Evolutionary conservation across 2,113 vertebrate genomes (phyloP).

Genomic region (Hemibagrus wyckioides): DNA sequence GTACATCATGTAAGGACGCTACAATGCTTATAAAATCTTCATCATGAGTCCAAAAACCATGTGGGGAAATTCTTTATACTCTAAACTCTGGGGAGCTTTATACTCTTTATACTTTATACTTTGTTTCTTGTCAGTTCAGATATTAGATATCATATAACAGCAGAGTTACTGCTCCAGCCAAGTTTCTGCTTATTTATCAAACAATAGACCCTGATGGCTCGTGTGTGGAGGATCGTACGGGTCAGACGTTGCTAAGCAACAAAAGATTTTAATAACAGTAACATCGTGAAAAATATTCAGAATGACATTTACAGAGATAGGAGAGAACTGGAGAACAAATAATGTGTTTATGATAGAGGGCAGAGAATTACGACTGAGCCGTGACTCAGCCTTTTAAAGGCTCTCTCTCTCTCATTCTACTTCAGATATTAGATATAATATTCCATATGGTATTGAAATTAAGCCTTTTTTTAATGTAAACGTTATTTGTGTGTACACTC

Average conservation of each 20-base stretch:
- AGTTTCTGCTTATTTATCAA: constrained; percentile 31
- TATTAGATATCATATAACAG: neutral
- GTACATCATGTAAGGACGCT: too few relatives aligned
- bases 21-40: too few relatives aligned
- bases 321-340: neutral
- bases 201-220: constrained; percentile 28
- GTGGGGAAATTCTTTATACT: too few relatives aligned
- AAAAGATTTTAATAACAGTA: constrained; percentile 14
- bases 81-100: too few relatives aligned
- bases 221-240: neutral
- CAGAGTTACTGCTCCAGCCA: neutral
- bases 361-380: neutral
- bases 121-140: neutral
- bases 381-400: neutral
- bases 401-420: neutral
- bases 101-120: too few relatives aligned
- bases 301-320: neutral
- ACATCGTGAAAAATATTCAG: constrained; percentile 18
- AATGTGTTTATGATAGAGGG: neutral
- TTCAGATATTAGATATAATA: neutral
- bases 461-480: too few relatives aligned
- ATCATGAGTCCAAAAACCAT: too few relatives aligned
- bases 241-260: constrained; percentile 38
- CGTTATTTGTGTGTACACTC: neutral
- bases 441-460: too few relatives aligned